Conservation (phyloP, 2,888 invertebrate genomes). For the Platerodrilus igneus region DNA sequence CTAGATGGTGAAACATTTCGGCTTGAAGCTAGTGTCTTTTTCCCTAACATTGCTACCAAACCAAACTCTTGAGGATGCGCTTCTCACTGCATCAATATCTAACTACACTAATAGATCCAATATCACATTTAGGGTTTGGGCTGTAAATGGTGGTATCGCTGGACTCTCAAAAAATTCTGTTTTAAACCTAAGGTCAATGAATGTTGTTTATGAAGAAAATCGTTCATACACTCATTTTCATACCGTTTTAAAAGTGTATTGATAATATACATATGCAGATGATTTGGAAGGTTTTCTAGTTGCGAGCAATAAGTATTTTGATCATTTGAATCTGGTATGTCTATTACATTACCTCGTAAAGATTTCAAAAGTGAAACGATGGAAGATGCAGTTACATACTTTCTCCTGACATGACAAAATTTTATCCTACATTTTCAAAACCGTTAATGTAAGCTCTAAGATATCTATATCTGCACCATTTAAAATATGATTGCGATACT, state of each 20-base stretch:
- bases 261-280: slow-evolving; percentile 4
- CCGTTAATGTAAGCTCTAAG: neutral
- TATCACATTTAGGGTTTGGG: too few species aligned
- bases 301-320: neutral
- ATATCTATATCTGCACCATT: slow-evolving; percentile 1
- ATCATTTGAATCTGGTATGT: neutral
- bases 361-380: neutral
- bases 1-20: neutral
- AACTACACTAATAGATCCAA: too few species aligned
- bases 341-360: slow-evolving; percentile 4
- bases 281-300: slow-evolving; percentile 1
- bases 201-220: neutral
- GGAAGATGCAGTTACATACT: too few species aligned
- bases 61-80: too few species aligned
- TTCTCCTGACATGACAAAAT: too few species aligned
- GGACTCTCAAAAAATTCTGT: neutral
- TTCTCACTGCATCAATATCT: too few species aligned
- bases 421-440: slow-evolving; percentile 1
- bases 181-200: slow-evolving; percentile 2
- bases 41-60: too few species aligned
- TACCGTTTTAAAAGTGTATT: neutral
- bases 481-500: too few species aligned
- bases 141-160: too few species aligned
- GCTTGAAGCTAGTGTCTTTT: too few species aligned
- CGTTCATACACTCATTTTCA: neutral